phyloP scores from a whole-genome alignment of 2,113 vertebrate genomes.

The Tetrao urogallus region DNA sequence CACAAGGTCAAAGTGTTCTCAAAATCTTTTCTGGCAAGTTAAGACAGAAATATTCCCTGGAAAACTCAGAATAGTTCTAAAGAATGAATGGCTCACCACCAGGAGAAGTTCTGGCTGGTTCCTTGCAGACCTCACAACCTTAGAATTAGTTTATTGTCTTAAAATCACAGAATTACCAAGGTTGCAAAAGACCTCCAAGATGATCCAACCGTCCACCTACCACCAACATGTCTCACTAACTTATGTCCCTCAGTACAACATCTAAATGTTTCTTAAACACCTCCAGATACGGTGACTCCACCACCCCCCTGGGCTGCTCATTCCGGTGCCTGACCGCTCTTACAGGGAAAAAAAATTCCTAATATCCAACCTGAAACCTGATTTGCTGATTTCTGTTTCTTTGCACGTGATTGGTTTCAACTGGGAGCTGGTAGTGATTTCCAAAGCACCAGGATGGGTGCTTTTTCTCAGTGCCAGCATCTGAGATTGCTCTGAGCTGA shows the following conservation, averaged over 20 bases:
- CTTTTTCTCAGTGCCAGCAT: too few relatives aligned
- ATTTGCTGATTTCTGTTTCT: not conserved
- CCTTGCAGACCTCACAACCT: fast-evolving
- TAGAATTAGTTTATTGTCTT: not conserved
- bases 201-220: too few relatives aligned
- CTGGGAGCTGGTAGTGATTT: not conserved
- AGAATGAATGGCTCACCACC: fast-evolving
- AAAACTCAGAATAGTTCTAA: not conserved
- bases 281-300: too few relatives aligned
- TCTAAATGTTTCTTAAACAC: too few relatives aligned
- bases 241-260: too few relatives aligned
- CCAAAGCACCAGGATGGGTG: not conserved
- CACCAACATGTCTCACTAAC: too few relatives aligned
- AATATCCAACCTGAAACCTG: not conserved
- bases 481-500: not conserved
- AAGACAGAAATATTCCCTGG: not conserved
- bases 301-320: too few relatives aligned
- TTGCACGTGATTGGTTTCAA: not conserved
- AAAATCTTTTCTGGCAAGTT: not conserved
- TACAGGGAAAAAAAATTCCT: too few relatives aligned
- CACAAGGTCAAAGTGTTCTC: not conserved
- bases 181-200: too few relatives aligned
- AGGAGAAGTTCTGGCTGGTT: not conserved
- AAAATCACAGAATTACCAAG: too few relatives aligned
- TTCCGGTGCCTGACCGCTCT: too few relatives aligned